Evolutionary conservation across 2,888 invertebrate genomes (phyloP).

Genomic region (Melitaea athalia): DNA sequence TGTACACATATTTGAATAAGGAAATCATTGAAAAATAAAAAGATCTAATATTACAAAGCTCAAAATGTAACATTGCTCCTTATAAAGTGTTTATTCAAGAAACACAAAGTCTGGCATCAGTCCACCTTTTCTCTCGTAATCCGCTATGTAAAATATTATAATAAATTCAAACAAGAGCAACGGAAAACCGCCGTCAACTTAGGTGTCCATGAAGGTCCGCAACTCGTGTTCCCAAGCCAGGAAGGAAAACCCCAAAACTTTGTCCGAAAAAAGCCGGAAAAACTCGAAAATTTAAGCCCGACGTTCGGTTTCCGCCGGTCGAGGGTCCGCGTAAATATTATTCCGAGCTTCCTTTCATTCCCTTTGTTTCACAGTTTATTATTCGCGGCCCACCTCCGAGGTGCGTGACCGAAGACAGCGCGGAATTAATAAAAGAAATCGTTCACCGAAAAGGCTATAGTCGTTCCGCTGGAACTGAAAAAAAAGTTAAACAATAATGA

Average conservation of each 20-base stretch:
- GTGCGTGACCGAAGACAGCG: conserved; percentile 45
- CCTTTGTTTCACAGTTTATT: conserved; percentile 75
- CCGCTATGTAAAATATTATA: conserved; percentile 62
- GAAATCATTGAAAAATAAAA: conserved; percentile 8
- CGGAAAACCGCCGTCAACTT: conserved; percentile 64
- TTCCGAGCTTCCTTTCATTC: conserved; percentile 71
- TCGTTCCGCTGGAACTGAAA: conserved; percentile 33
- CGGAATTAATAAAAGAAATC: conserved; percentile 44
- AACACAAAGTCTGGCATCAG: conserved; percentile 50
- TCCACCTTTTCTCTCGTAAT: conserved; percentile 55
- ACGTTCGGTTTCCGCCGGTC: conserved; percentile 69
- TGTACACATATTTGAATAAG: background rate
- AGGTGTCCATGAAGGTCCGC: conserved; percentile 58
- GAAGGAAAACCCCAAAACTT: conserved; percentile 67
- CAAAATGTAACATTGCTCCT: conserved; percentile 30
- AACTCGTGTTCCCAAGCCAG: conserved; percentile 70
- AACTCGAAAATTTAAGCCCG: conserved; percentile 69
- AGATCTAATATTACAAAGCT: conserved; percentile 6
- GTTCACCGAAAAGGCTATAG: conserved; percentile 34
- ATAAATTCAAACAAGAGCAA: conserved; percentile 68
- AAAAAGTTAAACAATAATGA: conserved; percentile 58
- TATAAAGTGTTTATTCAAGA: conserved; percentile 31
- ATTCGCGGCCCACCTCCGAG: conserved; percentile 58
- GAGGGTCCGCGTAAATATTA: conserved; percentile 71
- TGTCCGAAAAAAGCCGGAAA: conserved; percentile 60